A percentile compares a stretch with the other conserved stretches of the same genome.
Conservation (phyloP, 2,888 invertebrate genomes). For the Calameuta idolon region DNA sequence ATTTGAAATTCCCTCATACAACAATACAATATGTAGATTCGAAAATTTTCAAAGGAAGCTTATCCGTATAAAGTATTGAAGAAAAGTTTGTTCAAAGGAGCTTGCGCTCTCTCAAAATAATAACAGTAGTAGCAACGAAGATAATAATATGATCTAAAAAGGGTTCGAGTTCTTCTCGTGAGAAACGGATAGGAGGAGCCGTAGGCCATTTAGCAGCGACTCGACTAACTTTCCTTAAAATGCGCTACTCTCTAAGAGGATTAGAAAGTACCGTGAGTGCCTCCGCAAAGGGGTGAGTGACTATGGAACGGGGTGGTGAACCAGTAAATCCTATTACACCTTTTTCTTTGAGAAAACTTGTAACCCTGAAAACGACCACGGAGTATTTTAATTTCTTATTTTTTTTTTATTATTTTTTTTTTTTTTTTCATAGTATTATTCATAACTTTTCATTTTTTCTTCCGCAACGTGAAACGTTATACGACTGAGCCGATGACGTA, state of each 20-base stretch:
- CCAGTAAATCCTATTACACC: constrained; percentile 19
- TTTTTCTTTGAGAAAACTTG: constrained; percentile 6
- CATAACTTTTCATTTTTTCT: neutral
- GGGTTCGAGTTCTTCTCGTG: neutral
- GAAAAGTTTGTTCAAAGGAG: too few relatives aligned
- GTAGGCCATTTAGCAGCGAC: constrained; percentile 17
- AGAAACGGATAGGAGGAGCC: constrained; percentile 6
- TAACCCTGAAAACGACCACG: neutral
- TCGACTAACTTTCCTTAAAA: constrained; percentile 19
- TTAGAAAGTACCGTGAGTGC: constrained; percentile 1
- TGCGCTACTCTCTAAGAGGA: neutral
- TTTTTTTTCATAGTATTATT: neutral
- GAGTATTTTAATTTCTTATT: constrained; percentile 3
- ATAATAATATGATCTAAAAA: neutral
- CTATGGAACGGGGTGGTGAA: constrained; percentile 7
- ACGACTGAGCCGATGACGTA: neutral
- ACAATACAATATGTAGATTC: neutral
- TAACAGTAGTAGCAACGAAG: neutral
- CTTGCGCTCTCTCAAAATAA: neutral
- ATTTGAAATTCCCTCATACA: neutral
- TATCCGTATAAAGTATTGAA: neutral
- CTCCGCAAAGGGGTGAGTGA: constrained; percentile 13
- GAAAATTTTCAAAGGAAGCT: neutral
- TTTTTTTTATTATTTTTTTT: neutral
- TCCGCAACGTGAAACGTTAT: neutral